Evolutionary conservation across 92 coral and sea anemone species (phyloP), one percentile per base, ranked within the genome.

Genomic region (Bergia sp.): DNA sequence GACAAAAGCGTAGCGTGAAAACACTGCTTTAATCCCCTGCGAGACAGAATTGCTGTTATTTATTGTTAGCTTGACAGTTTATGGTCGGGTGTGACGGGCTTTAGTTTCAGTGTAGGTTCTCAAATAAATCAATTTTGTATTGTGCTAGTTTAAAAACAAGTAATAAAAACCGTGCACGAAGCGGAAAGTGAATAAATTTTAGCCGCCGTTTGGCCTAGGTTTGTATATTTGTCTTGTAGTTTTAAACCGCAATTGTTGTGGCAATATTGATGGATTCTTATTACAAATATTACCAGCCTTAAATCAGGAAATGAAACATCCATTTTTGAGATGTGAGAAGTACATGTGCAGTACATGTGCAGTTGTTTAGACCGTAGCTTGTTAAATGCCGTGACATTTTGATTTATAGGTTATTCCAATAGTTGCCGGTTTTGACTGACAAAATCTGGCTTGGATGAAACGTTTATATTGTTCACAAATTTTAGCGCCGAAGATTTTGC

Each of bases 401-500:
- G 23, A 41, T 15, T 76, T 41, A 29, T 29, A 10, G n/a, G 77
- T 21, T 44, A 7, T 58, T 18, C 37, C 39, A 81, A 16, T 37
- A 39, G 37, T 57, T 37, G 72, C 29, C 29, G 45, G 85, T 58
- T 61, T 18, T 42, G 45, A 13, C n/a, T 41, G 44, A 81, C 3
- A 81, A 39, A 40, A 36, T 58, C 41, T 36, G 41, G 53, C 80
- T 41, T 76, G 79, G 79, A 75, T 11, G 15, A 41, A 15, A 29
- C 20, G 9, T 75, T 75, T 76, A 40, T 76, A 44, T 16, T 23
- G 45, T 11, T 29, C 43, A 23, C 36, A 71, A 82, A 43, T 71
- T 82, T 82, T 82, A 67, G 8, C 77, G 58, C 53, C 73, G 58
- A 36, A 82, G 38, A 3, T 66, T 20, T 41, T 36, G 83, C 11